Conservation (phyloP, 2,113 vertebrate genomes). For the Helogale parvula region DNA sequence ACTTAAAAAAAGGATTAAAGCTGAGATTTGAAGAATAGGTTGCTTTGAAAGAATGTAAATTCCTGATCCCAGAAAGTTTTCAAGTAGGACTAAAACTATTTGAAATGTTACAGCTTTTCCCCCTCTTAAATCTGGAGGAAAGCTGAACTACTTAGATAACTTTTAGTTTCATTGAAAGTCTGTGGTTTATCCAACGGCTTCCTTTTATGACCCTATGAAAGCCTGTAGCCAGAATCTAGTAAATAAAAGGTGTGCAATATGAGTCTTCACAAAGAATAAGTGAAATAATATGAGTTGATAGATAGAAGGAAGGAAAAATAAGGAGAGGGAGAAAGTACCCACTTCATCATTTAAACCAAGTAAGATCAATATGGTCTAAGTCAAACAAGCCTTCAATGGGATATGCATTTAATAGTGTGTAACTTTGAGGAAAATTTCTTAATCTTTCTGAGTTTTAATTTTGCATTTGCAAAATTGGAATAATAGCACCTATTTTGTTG, state of each 20-base stretch:
- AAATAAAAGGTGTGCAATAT: background rate
- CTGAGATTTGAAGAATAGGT: background rate
- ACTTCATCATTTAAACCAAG: background rate
- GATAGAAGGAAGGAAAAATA: background rate
- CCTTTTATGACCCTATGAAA: background rate
- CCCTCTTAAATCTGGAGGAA: background rate
- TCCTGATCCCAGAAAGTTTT: background rate
- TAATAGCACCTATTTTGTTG: background rate
- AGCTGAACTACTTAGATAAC: background rate
- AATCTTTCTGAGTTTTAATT: background rate
- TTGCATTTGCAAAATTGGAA: background rate
- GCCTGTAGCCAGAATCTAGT: background rate
- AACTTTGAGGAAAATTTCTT: background rate
- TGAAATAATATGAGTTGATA: background rate
- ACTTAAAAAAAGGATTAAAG: background rate
- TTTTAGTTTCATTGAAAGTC: background rate
- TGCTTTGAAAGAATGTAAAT: background rate
- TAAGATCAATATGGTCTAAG: no score
- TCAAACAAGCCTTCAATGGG: background rate
- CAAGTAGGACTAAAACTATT: background rate
- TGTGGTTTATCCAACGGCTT: background rate
- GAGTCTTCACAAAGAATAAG: background rate
- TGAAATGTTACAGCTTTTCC: background rate
- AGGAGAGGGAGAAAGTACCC: background rate
- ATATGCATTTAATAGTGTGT: background rate